Evolutionary conservation across 2,888 invertebrate genomes (phyloP).

Genomic region (Rotaria magnacalcarata): DNA sequence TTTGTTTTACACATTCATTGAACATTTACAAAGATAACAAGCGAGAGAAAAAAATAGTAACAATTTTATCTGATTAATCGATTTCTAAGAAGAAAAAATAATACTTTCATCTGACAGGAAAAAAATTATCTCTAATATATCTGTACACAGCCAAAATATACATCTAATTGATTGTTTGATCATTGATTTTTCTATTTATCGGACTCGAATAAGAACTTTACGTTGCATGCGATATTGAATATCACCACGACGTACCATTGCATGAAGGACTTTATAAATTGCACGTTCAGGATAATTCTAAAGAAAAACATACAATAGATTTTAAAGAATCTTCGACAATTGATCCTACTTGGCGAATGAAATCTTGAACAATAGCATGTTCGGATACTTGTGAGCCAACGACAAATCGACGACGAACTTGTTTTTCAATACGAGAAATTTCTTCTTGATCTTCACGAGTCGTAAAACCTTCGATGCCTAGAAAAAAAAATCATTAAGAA

Average conservation of each 20-base stretch:
- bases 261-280: constrained; percentile 81
- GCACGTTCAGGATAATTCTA: constrained; percentile 63
- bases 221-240: constrained; percentile 90
- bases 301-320: constrained; percentile 47
- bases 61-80: not conserved
- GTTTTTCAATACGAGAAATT: constrained; percentile 81
- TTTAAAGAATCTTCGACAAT: not conserved
- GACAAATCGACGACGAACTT: constrained; percentile 79
- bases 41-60: not conserved
- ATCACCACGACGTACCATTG: constrained; percentile 90
- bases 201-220: constrained; percentile 87
- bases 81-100: not conserved
- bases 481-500: not conserved
- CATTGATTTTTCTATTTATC: constrained; percentile 61
- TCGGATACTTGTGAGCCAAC: constrained; percentile 92
- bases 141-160: not conserved
- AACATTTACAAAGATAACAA: not conserved
- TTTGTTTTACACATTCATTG: not conserved
- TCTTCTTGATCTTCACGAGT: constrained; percentile 87
- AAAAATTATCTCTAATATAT: not conserved
- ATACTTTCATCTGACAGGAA: constrained; percentile 8
- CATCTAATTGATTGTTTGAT: not conserved
- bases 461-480: constrained; percentile 94
- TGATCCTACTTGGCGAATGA: constrained; percentile 60
- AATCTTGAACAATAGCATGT: constrained; percentile 83